Evolutionary conservation across 2,888 invertebrate genomes (phyloP).

Genomic region (Cryptus armator): DNA sequence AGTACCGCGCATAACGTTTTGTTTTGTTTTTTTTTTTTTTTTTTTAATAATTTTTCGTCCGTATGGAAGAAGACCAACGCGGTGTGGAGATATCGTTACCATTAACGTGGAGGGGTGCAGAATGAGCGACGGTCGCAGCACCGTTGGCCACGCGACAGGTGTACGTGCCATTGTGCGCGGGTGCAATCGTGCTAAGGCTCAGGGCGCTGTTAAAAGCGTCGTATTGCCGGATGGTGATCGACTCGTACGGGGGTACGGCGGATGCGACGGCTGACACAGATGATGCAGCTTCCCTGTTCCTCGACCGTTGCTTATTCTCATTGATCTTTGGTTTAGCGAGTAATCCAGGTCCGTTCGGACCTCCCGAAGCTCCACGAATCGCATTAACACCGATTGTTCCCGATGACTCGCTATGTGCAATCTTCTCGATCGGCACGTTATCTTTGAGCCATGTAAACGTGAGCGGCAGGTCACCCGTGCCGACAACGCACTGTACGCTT

Average conservation of each 20-base stretch:
- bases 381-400: constrained; percentile 70
- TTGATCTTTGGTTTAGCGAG: constrained; percentile 49
- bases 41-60: constrained; percentile 2
- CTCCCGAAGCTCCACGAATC: constrained; percentile 54
- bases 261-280: constrained; percentile 35
- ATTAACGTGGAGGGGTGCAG: constrained; percentile 88
- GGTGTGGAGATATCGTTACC: constrained; percentile 84
- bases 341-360: constrained; percentile 41
- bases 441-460: constrained; percentile 89
- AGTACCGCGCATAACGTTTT: constrained; percentile 40
- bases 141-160: constrained; percentile 88
- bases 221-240: constrained; percentile 87
- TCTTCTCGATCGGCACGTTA: constrained; percentile 85
- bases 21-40: neutral
- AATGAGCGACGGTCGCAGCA: constrained; percentile 87
- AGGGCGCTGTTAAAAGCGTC: constrained; percentile 88
- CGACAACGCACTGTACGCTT: constrained; percentile 88
- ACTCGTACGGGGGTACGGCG: constrained; percentile 76
- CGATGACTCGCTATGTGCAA: constrained; percentile 72
- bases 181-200: constrained; percentile 87
- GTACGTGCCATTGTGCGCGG: constrained; percentile 87
- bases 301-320: constrained; percentile 66
- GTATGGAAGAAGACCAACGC: constrained; percentile 55
- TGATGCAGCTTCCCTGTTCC: constrained; percentile 56
- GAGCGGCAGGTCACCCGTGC: constrained; percentile 88